Percentiles rank a stretch among this genome's conserved stretches.
phyloP scores from a whole-genome alignment of 2,113 vertebrate species.

The Ondatra zibethicus region DNA sequence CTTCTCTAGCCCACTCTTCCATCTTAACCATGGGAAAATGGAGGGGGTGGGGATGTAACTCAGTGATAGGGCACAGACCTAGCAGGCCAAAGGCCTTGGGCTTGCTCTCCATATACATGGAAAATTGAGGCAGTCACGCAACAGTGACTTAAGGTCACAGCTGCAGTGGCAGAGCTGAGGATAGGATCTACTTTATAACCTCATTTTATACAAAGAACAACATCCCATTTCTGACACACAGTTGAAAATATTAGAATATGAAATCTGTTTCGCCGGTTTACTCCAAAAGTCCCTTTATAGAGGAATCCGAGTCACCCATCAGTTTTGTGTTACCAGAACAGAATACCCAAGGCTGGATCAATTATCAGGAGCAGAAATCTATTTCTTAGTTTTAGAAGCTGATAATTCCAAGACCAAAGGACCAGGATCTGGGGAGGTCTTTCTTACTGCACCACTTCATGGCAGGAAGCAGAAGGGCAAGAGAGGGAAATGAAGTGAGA shows the following conservation, averaged over 20 bases:
- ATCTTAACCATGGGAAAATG: not conserved
- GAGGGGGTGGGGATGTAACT: not conserved
- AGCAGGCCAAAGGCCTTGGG: not conserved
- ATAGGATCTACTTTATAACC: not conserved
- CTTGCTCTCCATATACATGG: not conserved
- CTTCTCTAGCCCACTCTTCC: not conserved
- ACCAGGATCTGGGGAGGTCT: not conserved
- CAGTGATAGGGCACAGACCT: not conserved
- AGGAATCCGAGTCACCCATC: not conserved
- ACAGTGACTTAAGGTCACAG: not conserved
- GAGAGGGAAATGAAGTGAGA: too few species aligned
- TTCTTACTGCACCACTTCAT: not conserved
- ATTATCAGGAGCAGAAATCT: not conserved
- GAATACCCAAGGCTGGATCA: not conserved
- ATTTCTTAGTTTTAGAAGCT: not conserved
- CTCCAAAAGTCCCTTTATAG: not conserved
- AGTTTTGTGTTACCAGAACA: not conserved
- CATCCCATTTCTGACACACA: not conserved
- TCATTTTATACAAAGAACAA: conserved; percentile 1
- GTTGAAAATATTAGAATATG: conserved; percentile 1
- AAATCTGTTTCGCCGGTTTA: conserved; percentile 23
- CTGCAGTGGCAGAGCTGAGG: not conserved
- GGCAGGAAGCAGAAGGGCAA: not conserved
- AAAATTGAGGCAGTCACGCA: not conserved
- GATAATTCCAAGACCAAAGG: not conserved